phyloP scores from a whole-genome alignment of 2,888 invertebrate species.

The Drosophila conformis region DNA sequence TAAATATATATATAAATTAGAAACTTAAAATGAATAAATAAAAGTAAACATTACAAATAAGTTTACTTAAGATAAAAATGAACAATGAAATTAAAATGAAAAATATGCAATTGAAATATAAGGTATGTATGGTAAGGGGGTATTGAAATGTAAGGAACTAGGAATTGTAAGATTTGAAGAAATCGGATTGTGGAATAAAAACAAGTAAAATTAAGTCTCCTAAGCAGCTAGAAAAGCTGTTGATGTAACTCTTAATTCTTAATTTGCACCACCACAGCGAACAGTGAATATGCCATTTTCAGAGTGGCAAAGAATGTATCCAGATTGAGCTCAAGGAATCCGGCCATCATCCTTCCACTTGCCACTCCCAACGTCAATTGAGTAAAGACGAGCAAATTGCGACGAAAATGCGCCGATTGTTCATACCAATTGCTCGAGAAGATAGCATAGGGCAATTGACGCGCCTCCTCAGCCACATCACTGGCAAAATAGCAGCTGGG shows the following conservation, averaged over 20 bases:
- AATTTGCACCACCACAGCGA: slow-evolving; percentile 52
- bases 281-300: slow-evolving; percentile 71
- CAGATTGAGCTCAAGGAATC: slow-evolving; percentile 52
- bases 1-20: background rate
- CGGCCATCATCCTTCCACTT: slow-evolving; percentile 45
- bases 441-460: slow-evolving; percentile 52
- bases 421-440: slow-evolving; percentile 64
- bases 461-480: slow-evolving; percentile 38
- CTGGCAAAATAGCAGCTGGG: slow-evolving; percentile 69
- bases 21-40: background rate
- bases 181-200: background rate
- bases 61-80: background rate
- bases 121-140: background rate
- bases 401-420: slow-evolving; percentile 34
- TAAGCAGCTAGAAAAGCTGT: slow-evolving; percentile 1
- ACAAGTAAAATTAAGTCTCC: background rate
- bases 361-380: slow-evolving; percentile 39
- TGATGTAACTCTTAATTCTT: slow-evolving; percentile 51
- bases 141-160: background rate
- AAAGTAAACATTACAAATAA: too few species aligned
- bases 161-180: background rate
- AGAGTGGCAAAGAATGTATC: slow-evolving; percentile 60
- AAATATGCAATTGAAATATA: background rate
- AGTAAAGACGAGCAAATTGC: slow-evolving; percentile 50
- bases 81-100: background rate